These are phyloP conservation scores for Acromyrmex heyeri DNA, from an alignment of 1,140 invertebrate species.

Conservation along the genomic window DNA sequence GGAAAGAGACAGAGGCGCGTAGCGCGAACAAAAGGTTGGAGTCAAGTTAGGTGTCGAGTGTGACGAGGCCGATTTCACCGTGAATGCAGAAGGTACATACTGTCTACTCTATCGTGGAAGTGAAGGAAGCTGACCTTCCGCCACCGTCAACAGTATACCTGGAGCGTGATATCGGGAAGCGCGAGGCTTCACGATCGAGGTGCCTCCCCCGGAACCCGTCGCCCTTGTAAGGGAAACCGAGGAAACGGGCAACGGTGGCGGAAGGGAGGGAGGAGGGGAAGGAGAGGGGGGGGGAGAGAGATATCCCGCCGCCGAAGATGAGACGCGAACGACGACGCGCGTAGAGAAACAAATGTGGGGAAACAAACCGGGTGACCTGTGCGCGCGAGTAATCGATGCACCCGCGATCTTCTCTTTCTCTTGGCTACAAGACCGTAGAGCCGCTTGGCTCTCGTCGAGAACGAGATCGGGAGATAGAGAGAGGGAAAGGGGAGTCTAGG, in stretches of 20 bases:
- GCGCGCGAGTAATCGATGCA: constrained; percentile 75
- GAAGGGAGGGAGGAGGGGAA: not conserved
- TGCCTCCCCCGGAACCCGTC: constrained; percentile 9
- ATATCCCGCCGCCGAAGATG: not conserved
- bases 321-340: constrained; percentile 24
- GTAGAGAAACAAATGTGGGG: constrained; percentile 28
- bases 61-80: constrained; percentile 22
- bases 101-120: not conserved
- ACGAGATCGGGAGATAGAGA: not conserved
- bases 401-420: constrained; percentile 66
- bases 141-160: not conserved
- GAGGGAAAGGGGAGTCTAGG: not conserved
- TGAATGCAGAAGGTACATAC: not conserved
- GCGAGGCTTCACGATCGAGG: not conserved
- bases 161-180: constrained; percentile 5
- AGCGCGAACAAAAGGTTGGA: constrained; percentile 17
- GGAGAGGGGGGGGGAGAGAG: not conserved
- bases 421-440: constrained; percentile 25
- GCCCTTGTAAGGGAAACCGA: constrained; percentile 33
- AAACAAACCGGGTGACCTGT: constrained; percentile 75
- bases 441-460: constrained; percentile 28
- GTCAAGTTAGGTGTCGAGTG: not conserved
- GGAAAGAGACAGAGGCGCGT: constrained; percentile 6
- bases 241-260: not conserved
- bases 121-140: not conserved